Percentiles rank a stretch among this genome's conserved stretches.
Evolutionary conservation across 2,888 invertebrate species (phyloP).

Genomic region (Scaptomyza flava): DNA sequence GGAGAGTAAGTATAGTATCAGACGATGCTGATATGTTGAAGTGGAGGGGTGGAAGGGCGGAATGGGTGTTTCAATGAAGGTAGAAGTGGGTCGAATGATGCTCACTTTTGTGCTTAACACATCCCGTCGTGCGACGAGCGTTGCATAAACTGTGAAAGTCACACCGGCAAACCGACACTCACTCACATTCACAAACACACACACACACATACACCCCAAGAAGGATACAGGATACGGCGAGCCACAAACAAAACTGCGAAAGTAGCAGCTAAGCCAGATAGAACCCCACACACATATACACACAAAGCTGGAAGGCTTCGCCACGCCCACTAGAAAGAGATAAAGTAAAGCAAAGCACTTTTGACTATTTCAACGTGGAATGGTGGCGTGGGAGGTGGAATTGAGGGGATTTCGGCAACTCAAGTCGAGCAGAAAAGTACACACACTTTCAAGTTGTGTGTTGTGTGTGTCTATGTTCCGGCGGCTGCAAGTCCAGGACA

Average conservation of each 20-base stretch:
- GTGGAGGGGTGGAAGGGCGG: background rate
- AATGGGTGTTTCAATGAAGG: background rate
- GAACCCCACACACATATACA: constrained; percentile 56
- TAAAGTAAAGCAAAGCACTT: constrained; percentile 76
- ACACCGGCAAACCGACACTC: constrained; percentile 58
- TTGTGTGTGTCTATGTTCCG: constrained; percentile 13
- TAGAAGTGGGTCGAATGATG: constrained; percentile 12
- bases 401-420: constrained; percentile 69
- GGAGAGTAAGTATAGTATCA: constrained; percentile 84
- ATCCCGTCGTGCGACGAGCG: constrained; percentile 42
- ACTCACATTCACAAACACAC: constrained; percentile 1
- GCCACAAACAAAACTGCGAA: constrained; percentile 76
- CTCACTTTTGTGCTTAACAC: constrained; percentile 68
- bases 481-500: constrained; percentile 51
- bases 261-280: constrained; percentile 77
- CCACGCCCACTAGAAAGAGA: constrained; percentile 64
- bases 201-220: constrained; percentile 1
- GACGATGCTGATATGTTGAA: constrained; percentile 33
- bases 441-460: constrained; percentile 65
- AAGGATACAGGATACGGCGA: constrained; percentile 71
- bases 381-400: background rate
- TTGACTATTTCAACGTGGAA: constrained; percentile 72
- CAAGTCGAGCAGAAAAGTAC: constrained; percentile 79
- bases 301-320: constrained; percentile 14
- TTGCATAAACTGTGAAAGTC: constrained; percentile 76